phyloP scores from a whole-genome alignment of 2,888 invertebrate species.

The Syrphus vitripennis region DNA sequence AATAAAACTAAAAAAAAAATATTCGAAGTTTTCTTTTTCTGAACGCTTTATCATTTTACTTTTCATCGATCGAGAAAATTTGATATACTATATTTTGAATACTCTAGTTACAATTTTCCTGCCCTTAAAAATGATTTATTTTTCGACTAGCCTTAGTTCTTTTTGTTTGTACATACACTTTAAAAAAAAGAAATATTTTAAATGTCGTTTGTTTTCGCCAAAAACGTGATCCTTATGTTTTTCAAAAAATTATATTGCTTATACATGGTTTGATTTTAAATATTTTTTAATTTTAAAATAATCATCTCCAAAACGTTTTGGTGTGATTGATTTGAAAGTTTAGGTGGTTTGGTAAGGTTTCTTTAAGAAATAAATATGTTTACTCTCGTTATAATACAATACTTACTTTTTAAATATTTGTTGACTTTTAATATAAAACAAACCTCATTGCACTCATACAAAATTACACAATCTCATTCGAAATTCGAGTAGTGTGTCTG shows the following conservation, averaged over 20 bases:
- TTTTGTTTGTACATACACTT: background rate
- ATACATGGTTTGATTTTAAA: conserved; percentile 12
- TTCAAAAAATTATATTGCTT: too few relatives aligned
- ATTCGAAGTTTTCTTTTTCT: too few relatives aligned
- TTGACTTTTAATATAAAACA: background rate
- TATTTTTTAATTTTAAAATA: conserved; percentile 68
- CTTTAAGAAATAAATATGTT: background rate
- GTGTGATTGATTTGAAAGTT: background rate
- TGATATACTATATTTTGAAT: too few relatives aligned
- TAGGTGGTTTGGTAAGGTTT: conserved; percentile 60
- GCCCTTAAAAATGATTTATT: background rate
- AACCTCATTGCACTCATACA: conserved; percentile 64
- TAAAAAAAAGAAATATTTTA: too few relatives aligned
- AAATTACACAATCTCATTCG: conserved; percentile 61
- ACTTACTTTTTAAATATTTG: background rate
- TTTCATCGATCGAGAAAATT: too few relatives aligned
- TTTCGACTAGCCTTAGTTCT: background rate
- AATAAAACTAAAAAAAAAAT: too few relatives aligned
- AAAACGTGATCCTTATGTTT: too few relatives aligned
- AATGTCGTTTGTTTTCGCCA: too few relatives aligned
- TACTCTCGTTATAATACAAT: background rate
- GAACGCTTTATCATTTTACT: too few relatives aligned
- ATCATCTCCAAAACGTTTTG: background rate
- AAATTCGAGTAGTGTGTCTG: conserved; percentile 28
- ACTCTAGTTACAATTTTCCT: too few relatives aligned